phyloP scores from a whole-genome alignment of 2,888 invertebrate genomes.

The Phania funesta region DNA sequence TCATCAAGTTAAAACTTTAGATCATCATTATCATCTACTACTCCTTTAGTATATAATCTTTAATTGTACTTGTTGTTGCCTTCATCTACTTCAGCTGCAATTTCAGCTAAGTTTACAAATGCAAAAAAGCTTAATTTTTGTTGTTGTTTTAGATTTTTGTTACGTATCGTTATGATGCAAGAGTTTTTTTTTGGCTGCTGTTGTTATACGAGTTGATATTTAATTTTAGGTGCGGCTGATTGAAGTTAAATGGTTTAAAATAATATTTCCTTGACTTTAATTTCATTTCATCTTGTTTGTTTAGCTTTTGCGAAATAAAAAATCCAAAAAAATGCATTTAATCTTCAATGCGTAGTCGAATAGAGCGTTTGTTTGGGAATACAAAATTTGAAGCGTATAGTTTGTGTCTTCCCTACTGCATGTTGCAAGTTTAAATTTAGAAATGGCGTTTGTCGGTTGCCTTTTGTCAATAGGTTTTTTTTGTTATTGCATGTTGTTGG shows the following conservation, averaged over 20 bases:
- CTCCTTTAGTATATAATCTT: constrained; percentile 5
- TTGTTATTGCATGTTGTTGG: background rate
- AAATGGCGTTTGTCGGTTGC: constrained; percentile 56
- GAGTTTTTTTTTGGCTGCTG: constrained; percentile 31
- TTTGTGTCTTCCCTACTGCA: background rate
- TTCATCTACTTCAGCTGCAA: constrained; percentile 56
- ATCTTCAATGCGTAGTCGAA: constrained; percentile 5
- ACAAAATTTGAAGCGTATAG: background rate
- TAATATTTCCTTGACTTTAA: constrained; percentile 51
- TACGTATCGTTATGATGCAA: constrained; percentile 37
- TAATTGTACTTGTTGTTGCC: constrained; percentile 37
- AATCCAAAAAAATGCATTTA: constrained; percentile 52
- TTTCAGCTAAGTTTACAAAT: constrained; percentile 50
- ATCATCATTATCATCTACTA: constrained; percentile 49
- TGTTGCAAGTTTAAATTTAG: constrained; percentile 25
- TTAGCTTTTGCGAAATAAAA: constrained; percentile 29
- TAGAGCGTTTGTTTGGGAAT: background rate
- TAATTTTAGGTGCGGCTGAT: constrained; percentile 58
- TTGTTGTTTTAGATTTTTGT: background rate
- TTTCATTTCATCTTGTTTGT: constrained; percentile 25
- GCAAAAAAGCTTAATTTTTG: constrained; percentile 35
- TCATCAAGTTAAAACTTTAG: constrained; percentile 26
- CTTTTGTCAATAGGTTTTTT: constrained; percentile 40
- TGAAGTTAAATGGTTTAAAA: constrained; percentile 58
- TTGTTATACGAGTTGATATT: constrained; percentile 23